Evolutionary conservation across 2,888 invertebrate species (phyloP), one percentile per base, ranked within the genome.

Genomic region (Zonitis immaculata): DNA sequence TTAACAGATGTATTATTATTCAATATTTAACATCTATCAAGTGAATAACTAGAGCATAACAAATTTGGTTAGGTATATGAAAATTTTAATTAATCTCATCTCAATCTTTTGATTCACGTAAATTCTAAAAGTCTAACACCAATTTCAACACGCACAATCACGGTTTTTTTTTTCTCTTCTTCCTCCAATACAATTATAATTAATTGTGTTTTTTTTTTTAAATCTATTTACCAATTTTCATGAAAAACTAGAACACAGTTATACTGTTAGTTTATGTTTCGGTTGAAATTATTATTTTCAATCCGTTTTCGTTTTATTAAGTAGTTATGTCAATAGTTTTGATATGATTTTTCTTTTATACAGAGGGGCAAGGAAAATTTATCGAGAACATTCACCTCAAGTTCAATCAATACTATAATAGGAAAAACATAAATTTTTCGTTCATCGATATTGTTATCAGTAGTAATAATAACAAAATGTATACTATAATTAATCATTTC

Each of bases 41-140:
- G 3, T 22, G 22, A 5, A 22, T 5, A 54, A 49, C 27, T 46
- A 43, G 54, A 54, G 54, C 54, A 50, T 49, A 50, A 54, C 54
- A 49, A 50, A 54, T 54, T 54, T 49, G 44, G 49, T 53, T 26
- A 53, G 42, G 49, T 27, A 53, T 22, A 47, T 28, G 49, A 52
- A 49, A 49, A 47, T 49, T 53, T 53, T 49, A 49, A 43, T 50
- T 47, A 52, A 52, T 52, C 49, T 52, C n/a, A n/a, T n/a, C 52
- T 48, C 43, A 22, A 22, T 22, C 3, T 22, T 22, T 22, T n/a
- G n/a, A n/a, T n/a, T n/a, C n/a, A n/a, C n/a, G n/a, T n/a, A n/a
- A n/a, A n/a, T n/a, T n/a, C n/a, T n/a, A n/a, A n/a, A n/a, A n/a
- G n/a, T n/a, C n/a, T n/a, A n/a, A n/a, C n/a, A n/a, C n/a, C n/a